Evolutionary conservation across 2,888 invertebrate species (phyloP).

Genomic region (Latrodectus hesperus): DNA sequence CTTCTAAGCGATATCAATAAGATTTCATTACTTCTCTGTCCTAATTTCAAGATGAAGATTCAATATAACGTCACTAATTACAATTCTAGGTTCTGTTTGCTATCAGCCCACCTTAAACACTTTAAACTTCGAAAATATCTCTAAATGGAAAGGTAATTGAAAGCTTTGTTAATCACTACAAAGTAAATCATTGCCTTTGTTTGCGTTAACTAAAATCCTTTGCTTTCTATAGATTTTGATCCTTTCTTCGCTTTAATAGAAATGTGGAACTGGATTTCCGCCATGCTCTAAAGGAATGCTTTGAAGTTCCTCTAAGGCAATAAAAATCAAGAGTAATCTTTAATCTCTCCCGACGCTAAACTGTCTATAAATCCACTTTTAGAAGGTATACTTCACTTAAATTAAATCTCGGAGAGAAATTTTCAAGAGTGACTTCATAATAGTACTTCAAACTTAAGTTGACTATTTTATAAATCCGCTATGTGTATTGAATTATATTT

Average conservation of each 20-base stretch:
- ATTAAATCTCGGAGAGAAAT: no score
- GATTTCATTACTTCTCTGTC: constrained; percentile 40
- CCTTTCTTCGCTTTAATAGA: constrained; percentile 41
- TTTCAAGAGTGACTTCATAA: no score
- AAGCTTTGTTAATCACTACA: constrained; percentile 58
- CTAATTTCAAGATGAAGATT: constrained; percentile 23
- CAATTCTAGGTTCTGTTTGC: constrained; percentile 31
- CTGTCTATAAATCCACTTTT: neutral
- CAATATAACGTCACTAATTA: constrained; percentile 48
- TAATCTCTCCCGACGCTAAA: neutral
- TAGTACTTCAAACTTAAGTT: no score
- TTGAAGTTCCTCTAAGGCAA: neutral
- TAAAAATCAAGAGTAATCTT: neutral
- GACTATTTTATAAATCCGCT: no score
- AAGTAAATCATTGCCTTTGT: constrained; percentile 56
- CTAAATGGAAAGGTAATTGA: constrained; percentile 59
- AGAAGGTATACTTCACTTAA: neutral
- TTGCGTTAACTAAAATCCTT: constrained; percentile 33
- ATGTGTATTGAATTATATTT: no score
- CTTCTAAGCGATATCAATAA: constrained; percentile 52
- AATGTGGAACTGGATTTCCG: constrained; percentile 28
- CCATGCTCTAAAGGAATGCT: constrained; percentile 19
- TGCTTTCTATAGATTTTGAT: constrained; percentile 15
- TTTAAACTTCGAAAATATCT: constrained; percentile 43
- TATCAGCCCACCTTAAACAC: constrained; percentile 24